Conservation (phyloP, 2,113 vertebrate genomes). For the Microcebus jonahi region DNA sequence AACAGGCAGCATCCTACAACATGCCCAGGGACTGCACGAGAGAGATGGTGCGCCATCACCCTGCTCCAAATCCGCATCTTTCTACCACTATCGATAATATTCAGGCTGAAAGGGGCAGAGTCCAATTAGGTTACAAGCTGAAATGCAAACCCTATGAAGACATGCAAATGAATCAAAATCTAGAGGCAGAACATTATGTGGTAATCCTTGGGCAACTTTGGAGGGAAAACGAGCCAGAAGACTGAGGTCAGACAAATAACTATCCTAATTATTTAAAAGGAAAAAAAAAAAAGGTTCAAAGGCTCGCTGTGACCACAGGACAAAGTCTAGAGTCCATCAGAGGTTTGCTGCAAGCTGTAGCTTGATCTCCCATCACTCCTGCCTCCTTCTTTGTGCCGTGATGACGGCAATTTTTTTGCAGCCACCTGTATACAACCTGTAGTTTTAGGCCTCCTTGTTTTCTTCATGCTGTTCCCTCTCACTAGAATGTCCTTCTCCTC, state of each 20-base stretch:
- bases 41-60: rapidly evolving
- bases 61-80: neutral
- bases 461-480: neutral
- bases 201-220: neutral
- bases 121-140: neutral
- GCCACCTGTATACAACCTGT: neutral
- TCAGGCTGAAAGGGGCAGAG: neutral
- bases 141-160: neutral
- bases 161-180: neutral
- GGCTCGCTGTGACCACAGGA: too few relatives aligned
- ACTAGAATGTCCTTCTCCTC: neutral
- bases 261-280: neutral
- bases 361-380: neutral
- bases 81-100: neutral
- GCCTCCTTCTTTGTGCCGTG: neutral
- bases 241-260: neutral
- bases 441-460: neutral
- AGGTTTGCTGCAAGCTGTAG: too few relatives aligned
- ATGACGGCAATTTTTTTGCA: neutral
- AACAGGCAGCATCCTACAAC: neutral
- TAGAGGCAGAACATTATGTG: neutral
- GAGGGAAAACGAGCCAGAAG: neutral
- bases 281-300: neutral
- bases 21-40: neutral
- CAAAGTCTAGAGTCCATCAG: neutral